phyloP scores from a whole-genome alignment of 2,888 invertebrate genomes.

The Eurois occulta region DNA sequence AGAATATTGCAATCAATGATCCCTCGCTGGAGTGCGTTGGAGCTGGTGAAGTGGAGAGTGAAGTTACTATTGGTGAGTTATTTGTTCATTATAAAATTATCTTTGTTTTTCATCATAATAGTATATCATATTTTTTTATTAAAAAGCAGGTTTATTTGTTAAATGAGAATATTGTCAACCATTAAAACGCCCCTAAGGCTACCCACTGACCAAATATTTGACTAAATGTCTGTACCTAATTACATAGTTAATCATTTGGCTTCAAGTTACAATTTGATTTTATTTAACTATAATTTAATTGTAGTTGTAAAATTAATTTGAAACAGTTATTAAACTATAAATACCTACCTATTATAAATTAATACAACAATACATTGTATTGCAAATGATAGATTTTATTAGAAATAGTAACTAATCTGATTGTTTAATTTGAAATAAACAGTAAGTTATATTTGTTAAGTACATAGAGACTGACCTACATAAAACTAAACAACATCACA shows the following conservation, averaged over 20 bases:
- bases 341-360: neutral
- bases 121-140: neutral
- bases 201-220: too few relatives aligned
- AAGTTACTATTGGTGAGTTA: constrained; percentile 76
- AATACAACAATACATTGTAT: neutral
- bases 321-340: neutral
- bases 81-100: neutral
- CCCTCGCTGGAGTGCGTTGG: constrained; percentile 77
- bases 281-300: neutral
- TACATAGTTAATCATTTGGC: neutral
- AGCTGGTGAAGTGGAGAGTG: constrained; percentile 69
- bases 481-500: too few relatives aligned
- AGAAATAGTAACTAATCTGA: neutral
- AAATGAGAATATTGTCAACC: neutral
- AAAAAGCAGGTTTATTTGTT: neutral
- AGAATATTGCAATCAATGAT: constrained; percentile 84
- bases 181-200: too few relatives aligned
- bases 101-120: neutral
- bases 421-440: neutral
- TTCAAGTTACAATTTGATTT: neutral
- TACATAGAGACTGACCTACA: neutral
- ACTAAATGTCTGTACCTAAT: too few relatives aligned
- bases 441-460: neutral
- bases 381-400: neutral
- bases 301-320: neutral